Evolutionary conservation across 2,888 invertebrate genomes (phyloP), one percentile per base, ranked within the genome.

Genomic region (Orgyia antiqua): DNA sequence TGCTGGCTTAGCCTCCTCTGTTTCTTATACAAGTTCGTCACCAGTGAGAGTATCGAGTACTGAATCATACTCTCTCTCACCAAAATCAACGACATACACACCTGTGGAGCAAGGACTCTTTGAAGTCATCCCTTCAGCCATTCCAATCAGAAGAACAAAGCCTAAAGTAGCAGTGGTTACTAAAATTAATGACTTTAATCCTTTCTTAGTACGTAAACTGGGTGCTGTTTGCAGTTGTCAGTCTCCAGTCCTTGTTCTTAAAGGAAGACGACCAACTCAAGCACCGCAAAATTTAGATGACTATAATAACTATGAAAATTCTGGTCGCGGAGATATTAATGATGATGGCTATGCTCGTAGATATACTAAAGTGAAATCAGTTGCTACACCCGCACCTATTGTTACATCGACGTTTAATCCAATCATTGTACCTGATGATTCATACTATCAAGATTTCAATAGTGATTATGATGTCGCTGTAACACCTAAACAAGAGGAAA

Each of bases 181-280:
- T 0, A 91, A 92, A 64, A 87, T 91, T 40, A 92, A 92, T 48
- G 92, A 92, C 47, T 89, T 91, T 46, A 92, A 92, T 65, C 92
- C 93, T 0, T 70, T 93, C 5, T 77, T 93, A 10, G 87, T 92
- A 0, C 88, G 90, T 21, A 93, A 93, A 73, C 72, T 93, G 7
- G 91, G 92, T 2, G 92, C 92, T 2, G 92, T 92, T 30, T 93
- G 93, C 47, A 92, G 92, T 31, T 93, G 93, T 56, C 87, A 88
- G 42, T 89, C 90, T 1, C 89, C 89, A 26, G 73, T 88, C 1
- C 48, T 90, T 18, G 73, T 79, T 12, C 66, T 89, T 1, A 82
- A 87, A 52, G 88, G 87, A 49, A 80, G 53, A 39, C 73, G 77
- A 47, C 83, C 83, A 2, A 70, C 58, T 4, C 70, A 71, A 42